Conservation (phyloP, 1,140 invertebrate species). For the Luehdorfia chinensis region DNA sequence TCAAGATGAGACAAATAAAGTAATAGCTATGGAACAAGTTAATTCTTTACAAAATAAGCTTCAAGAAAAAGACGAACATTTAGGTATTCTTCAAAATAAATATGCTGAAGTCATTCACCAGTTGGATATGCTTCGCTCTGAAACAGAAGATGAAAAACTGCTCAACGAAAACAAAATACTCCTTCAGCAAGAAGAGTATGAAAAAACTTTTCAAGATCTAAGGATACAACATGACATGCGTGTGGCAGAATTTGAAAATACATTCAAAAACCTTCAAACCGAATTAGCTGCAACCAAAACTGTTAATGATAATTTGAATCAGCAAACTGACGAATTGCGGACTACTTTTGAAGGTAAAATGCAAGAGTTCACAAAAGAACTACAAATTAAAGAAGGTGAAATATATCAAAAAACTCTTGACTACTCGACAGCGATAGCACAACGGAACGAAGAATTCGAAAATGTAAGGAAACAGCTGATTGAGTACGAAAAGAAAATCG, state of each 20-base stretch:
- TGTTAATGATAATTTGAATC: constrained; percentile 39
- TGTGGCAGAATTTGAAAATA: constrained; percentile 31
- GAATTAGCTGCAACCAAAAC: constrained; percentile 48
- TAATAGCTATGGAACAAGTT: constrained; percentile 58
- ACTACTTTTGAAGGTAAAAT: constrained; percentile 35
- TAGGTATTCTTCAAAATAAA: constrained; percentile 53
- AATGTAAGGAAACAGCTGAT: constrained; percentile 60
- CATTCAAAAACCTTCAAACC: constrained; percentile 37
- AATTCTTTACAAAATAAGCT: constrained; percentile 64
- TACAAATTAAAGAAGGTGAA: constrained; percentile 61
- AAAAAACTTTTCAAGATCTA: constrained; percentile 55
- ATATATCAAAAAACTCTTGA: constrained; percentile 64
- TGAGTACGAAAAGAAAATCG: constrained; percentile 69
- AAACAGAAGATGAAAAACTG: constrained; percentile 66
- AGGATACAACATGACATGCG: constrained; percentile 35
- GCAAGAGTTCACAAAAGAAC: constrained; percentile 45
- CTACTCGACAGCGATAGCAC: constrained; percentile 42
- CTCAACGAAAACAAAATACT: constrained; percentile 67
- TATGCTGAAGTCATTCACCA: constrained; percentile 63
- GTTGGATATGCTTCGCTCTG: constrained; percentile 61
- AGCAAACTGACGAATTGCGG: constrained; percentile 31
- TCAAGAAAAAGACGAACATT: constrained; percentile 67
- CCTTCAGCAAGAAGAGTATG: constrained; percentile 64
- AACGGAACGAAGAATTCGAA: constrained; percentile 69
- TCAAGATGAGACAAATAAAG: constrained; percentile 75